phyloP scores from a whole-genome alignment of 2,888 invertebrate species.

The Endotricha flammealis region DNA sequence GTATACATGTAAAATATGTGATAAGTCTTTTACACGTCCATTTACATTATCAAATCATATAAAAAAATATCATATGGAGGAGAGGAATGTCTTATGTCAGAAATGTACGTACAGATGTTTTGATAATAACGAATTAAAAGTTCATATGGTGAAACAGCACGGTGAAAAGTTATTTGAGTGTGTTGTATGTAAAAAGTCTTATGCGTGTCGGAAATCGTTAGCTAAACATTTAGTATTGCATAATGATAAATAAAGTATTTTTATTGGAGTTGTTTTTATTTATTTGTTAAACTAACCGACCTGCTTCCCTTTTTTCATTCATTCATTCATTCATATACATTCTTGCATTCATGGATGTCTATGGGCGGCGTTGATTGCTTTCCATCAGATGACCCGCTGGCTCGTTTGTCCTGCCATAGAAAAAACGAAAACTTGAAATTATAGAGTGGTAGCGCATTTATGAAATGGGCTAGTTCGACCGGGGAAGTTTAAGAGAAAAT shows the following conservation, averaged over 20 bases:
- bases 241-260: slow-evolving; percentile 34
- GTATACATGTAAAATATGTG: slow-evolving; percentile 28
- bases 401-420: no score
- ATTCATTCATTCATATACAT: no score
- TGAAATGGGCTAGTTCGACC: no score
- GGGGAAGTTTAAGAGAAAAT: no score
- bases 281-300: no score
- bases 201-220: slow-evolving; percentile 44
- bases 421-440: no score
- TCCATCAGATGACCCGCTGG: no score
- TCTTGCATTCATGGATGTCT: no score
- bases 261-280: no score
- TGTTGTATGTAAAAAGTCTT: slow-evolving; percentile 53
- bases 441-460: no score
- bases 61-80: slow-evolving; percentile 31
- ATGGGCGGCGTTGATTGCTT: no score
- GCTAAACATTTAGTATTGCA: slow-evolving; percentile 47
- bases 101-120: slow-evolving; percentile 44
- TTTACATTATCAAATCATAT: slow-evolving; percentile 34
- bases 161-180: slow-evolving; percentile 45
- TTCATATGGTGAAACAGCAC: slow-evolving; percentile 41
- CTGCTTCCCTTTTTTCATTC: no score
- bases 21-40: slow-evolving; percentile 31
- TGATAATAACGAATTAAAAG: slow-evolving; percentile 32
- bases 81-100: slow-evolving; percentile 29